phyloP scores from a whole-genome alignment of 2,888 invertebrate species.

The Drosophila algonquin region DNA sequence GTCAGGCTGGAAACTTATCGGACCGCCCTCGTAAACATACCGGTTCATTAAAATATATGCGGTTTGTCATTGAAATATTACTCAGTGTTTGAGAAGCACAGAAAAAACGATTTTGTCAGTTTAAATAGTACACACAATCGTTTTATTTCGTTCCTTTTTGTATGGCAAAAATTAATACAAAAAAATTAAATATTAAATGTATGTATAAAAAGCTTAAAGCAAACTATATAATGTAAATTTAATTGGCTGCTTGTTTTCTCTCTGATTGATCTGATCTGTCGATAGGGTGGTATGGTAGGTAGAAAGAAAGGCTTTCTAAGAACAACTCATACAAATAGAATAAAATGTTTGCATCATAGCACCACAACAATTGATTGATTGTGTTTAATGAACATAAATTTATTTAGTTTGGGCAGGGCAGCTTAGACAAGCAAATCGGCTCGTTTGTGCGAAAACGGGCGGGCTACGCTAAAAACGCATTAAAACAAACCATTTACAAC shows the following conservation, averaged over 20 bases:
- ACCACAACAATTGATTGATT: slow-evolving; percentile 55
- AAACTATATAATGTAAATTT: slow-evolving; percentile 61
- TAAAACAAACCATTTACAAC: slow-evolving; percentile 14
- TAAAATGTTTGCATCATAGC: slow-evolving; percentile 49
- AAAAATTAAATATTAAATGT: slow-evolving; percentile 70
- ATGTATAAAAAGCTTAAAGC: slow-evolving; percentile 78
- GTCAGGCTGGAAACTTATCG: no score
- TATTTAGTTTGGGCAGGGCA: slow-evolving; percentile 15
- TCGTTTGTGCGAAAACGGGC: slow-evolving; percentile 32
- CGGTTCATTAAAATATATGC: not conserved
- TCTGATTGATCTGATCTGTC: slow-evolving; percentile 41
- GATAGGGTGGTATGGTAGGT: slow-evolving; percentile 19
- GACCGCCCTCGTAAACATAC: no score
- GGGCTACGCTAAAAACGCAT: slow-evolving; percentile 1
- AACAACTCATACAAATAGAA: slow-evolving; percentile 19
- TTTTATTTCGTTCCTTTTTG: slow-evolving; percentile 75
- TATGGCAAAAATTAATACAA: slow-evolving; percentile 78
- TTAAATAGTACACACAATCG: slow-evolving; percentile 74
- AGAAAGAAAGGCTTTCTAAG: slow-evolving; percentile 24
- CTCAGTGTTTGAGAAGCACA: not conserved
- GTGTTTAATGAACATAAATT: slow-evolving; percentile 45
- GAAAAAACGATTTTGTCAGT: not conserved
- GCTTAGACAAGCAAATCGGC: slow-evolving; percentile 5
- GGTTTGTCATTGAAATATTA: not conserved
- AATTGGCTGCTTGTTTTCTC: slow-evolving; percentile 54